Percentiles rank a stretch among this genome's conserved stretches.
phyloP scores from a whole-genome alignment of 2,113 vertebrate genomes.

The Erinaceus europaeus region DNA sequence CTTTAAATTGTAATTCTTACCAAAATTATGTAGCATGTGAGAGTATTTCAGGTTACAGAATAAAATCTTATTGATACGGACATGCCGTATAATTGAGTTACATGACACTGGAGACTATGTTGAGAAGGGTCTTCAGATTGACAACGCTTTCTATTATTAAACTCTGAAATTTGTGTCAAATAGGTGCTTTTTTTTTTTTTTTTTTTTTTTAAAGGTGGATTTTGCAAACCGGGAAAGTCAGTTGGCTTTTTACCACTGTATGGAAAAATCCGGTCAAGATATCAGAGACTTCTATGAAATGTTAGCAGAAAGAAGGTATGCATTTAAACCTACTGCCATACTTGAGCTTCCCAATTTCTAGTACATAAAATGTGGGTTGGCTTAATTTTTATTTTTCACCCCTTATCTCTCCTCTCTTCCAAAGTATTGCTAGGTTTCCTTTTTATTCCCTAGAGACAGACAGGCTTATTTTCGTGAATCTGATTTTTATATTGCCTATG shows the following conservation, averaged over 20 bases:
- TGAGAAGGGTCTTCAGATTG: conserved; percentile 16
- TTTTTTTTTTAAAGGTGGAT: conserved; percentile 87
- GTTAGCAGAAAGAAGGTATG: conserved; percentile 93
- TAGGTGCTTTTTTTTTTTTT: conserved; percentile 9
- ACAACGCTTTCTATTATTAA: conserved; percentile 18
- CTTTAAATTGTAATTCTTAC: neutral
- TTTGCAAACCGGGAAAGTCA: conserved; percentile 99
- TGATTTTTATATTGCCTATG: neutral
- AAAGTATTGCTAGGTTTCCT: too few species aligned
- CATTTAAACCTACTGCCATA: conserved; percentile 27
- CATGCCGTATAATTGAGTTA: neutral
- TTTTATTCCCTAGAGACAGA: neutral
- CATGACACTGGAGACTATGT: neutral
- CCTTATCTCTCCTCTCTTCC: neutral
- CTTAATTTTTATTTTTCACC: conserved; percentile 27
- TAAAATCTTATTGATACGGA: neutral
- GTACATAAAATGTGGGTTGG: neutral
- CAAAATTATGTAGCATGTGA: conserved; percentile 6
- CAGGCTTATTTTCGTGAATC: neutral
- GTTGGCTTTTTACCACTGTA: conserved; percentile 97
- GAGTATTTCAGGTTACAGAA: conserved; percentile 6
- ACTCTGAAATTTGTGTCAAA: conserved; percentile 19
- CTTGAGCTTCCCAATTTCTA: neutral
- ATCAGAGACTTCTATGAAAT: conserved; percentile 98
- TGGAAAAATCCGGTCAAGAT: conserved; percentile 98